phyloP scores from a whole-genome alignment of 1,140 invertebrate species.

The Halictus rubicundus region DNA sequence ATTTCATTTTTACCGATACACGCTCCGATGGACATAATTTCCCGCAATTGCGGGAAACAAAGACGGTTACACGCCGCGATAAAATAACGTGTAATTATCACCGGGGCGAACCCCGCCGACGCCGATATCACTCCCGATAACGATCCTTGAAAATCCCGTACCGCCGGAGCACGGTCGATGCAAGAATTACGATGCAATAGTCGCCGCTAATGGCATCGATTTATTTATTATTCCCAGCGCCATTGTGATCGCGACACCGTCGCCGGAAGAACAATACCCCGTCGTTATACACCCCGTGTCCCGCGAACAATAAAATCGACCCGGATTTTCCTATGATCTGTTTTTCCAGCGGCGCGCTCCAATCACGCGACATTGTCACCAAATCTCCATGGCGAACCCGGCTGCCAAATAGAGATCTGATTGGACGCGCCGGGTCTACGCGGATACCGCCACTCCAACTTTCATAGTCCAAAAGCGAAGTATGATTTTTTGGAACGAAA shows the following conservation, averaged over 20 bases:
- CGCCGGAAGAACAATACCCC: slow-evolving; percentile 17
- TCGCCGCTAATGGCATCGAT: slow-evolving; percentile 1
- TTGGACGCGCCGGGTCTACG: too few relatives aligned
- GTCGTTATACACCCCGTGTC: slow-evolving; percentile 15
- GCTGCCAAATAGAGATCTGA: too few relatives aligned
- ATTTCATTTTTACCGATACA: background rate
- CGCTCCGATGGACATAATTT: background rate
- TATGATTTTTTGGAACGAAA: too few relatives aligned
- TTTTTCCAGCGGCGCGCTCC: background rate
- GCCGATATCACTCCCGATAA: background rate
- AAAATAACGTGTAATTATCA: background rate
- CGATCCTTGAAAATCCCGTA: background rate
- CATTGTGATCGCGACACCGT: background rate
- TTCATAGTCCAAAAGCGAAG: too few relatives aligned
- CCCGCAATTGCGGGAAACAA: background rate
- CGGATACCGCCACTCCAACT: too few relatives aligned
- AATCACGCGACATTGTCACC: slow-evolving; percentile 29
- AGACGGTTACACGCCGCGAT: background rate
- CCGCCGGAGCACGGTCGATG: too few relatives aligned
- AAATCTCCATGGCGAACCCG: background rate
- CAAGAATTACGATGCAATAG: background rate
- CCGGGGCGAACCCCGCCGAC: background rate
- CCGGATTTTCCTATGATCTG: slow-evolving; percentile 6
- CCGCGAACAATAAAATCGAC: slow-evolving; percentile 32
- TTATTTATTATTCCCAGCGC: slow-evolving; percentile 6